phyloP scores from a whole-genome alignment of 2,888 invertebrate genomes.

The Busseola fusca region DNA sequence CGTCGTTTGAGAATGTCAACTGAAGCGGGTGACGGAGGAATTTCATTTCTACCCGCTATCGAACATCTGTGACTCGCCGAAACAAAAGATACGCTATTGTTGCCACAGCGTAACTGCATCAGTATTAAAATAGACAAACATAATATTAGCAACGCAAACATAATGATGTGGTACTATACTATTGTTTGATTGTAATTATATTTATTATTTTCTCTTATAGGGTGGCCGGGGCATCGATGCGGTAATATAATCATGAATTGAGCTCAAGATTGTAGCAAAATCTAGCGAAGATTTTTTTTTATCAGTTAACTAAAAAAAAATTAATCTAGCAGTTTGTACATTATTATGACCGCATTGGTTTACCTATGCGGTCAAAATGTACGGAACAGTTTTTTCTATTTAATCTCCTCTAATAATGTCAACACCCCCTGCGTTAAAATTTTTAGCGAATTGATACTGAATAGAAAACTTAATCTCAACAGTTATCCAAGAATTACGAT shows the following conservation, averaged over 20 bases:
- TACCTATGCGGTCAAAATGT: too few species aligned
- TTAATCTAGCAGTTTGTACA: too few species aligned
- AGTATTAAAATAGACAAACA: background rate
- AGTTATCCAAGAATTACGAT: background rate
- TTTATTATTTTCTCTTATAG: background rate
- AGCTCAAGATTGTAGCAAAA: too few species aligned
- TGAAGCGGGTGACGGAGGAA: constrained; percentile 55
- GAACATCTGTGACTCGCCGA: constrained; percentile 58
- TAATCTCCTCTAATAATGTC: too few species aligned
- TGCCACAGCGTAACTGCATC: constrained; percentile 27
- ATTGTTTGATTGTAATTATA: background rate
- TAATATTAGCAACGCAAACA: background rate
- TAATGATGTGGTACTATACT: background rate
- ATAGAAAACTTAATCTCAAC: background rate
- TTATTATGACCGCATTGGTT: too few species aligned
- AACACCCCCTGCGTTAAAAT: too few species aligned
- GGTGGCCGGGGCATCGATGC: too few species aligned
- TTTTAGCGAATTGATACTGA: background rate
- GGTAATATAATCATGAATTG: too few species aligned
- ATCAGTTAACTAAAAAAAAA: too few species aligned
- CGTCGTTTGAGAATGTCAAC: constrained; percentile 60
- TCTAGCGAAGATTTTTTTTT: too few species aligned
- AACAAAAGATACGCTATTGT: constrained; percentile 54
- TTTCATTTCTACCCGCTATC: constrained; percentile 65
- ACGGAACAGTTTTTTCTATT: too few species aligned